phyloP scores from a whole-genome alignment of 1,140 invertebrate genomes.

The Aphidius ervi region DNA sequence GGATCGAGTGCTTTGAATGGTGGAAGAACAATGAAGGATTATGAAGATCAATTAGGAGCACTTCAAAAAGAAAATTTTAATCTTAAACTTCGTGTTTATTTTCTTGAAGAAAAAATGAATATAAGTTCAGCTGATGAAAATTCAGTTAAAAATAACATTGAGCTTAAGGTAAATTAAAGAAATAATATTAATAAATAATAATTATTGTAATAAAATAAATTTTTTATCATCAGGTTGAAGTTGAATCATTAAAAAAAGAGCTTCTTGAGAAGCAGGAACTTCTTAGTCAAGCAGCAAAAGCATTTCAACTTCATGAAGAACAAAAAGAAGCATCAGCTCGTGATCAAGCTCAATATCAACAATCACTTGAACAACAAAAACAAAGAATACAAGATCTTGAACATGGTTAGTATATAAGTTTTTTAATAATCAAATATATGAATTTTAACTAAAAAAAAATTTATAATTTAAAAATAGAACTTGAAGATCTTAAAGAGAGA shows the following conservation, averaged over 20 bases:
- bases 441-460: too few relatives aligned
- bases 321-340: slow-evolving; percentile 48
- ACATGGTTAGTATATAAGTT: slow-evolving; percentile 29
- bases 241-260: slow-evolving; percentile 74
- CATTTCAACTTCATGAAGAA: slow-evolving; percentile 69
- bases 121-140: slow-evolving; percentile 57
- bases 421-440: not conserved
- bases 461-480: slow-evolving; percentile 36
- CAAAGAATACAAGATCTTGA: slow-evolving; percentile 42
- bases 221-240: slow-evolving; percentile 59
- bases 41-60: slow-evolving; percentile 78
- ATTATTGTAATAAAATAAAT: not conserved
- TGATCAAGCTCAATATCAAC: slow-evolving; percentile 41
- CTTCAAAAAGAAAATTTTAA: slow-evolving; percentile 90
- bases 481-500: slow-evolving; percentile 39
- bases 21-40: slow-evolving; percentile 79
- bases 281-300: slow-evolving; percentile 75
- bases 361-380: slow-evolving; percentile 42
- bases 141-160: slow-evolving; percentile 69
- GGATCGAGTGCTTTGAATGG: slow-evolving; percentile 2
- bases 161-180: slow-evolving; percentile 65
- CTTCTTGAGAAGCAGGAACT: slow-evolving; percentile 77
- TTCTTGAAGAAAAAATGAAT: slow-evolving; percentile 80
- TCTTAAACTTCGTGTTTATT: slow-evolving; percentile 84
- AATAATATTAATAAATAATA: not conserved